phyloP scores from a whole-genome alignment of 2,113 vertebrate species.

The Diadophis punctatus region DNA sequence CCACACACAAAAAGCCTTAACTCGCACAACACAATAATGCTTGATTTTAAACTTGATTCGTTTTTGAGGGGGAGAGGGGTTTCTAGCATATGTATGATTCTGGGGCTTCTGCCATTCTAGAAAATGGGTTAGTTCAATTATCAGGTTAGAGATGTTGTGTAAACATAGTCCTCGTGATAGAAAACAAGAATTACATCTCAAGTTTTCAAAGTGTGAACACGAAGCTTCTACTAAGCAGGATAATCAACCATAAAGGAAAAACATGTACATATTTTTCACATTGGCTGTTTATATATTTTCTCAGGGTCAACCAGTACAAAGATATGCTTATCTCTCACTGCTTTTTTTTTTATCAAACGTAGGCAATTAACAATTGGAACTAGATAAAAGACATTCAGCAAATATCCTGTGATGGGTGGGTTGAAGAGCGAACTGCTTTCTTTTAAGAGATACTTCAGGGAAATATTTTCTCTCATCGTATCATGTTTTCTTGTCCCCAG shows the following conservation, averaged over 20 bases:
- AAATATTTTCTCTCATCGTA: background rate
- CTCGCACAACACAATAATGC: background rate
- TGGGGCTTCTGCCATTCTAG: background rate
- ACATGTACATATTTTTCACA: background rate
- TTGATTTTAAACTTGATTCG: background rate
- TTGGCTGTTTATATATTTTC: background rate
- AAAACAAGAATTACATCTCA: background rate
- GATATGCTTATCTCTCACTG: background rate
- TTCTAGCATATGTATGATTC: background rate
- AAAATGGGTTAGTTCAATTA: background rate
- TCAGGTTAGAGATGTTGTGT: background rate
- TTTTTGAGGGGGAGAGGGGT: background rate
- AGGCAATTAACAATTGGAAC: background rate
- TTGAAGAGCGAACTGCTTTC: background rate
- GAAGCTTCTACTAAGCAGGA: background rate
- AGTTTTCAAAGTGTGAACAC: background rate
- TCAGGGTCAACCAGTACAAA: background rate
- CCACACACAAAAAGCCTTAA: background rate
- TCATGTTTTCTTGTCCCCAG: background rate
- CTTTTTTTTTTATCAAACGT: background rate
- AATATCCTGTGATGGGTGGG: background rate
- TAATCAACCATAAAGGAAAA: background rate
- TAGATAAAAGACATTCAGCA: background rate
- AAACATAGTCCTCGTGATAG: background rate
- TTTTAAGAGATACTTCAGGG: conserved; percentile 8